Evolutionary conservation across 2,113 vertebrate species (phyloP).

Genomic region (Xiphophorus couchianus): DNA sequence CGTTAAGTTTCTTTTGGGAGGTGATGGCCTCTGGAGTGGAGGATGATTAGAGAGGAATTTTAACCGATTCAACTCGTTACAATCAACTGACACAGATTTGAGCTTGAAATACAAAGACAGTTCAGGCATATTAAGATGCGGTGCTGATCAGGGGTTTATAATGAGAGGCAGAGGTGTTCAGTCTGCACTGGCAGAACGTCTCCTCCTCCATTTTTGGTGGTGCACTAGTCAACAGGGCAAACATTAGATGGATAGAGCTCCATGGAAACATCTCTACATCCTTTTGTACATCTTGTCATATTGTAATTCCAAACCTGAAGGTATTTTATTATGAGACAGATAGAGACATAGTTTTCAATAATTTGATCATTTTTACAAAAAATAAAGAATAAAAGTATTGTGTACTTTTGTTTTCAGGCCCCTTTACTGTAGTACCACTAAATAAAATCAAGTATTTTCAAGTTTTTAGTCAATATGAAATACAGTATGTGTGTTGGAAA

Average conservation of each 20-base stretch:
- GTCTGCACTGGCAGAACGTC: not conserved
- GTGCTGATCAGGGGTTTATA: constrained; percentile 22
- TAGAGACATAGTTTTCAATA: not conserved
- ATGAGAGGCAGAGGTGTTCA: not conserved
- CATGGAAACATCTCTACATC: not conserved
- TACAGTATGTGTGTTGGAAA: not conserved
- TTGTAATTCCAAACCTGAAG: no score
- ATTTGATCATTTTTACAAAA: not conserved
- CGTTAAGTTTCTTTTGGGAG: constrained; percentile 41
- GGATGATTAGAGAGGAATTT: constrained; percentile 62
- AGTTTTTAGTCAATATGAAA: not conserved
- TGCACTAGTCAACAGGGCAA: constrained; percentile 11
- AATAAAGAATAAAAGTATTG: no score
- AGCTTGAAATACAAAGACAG: constrained; percentile 44
- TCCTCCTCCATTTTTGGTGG: constrained; percentile 7
- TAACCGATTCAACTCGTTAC: constrained; percentile 36
- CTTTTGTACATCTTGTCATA: not conserved
- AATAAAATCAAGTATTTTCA: not conserved
- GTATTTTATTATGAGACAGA: not conserved
- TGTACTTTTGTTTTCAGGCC: not conserved
- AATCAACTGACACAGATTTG: constrained; percentile 40
- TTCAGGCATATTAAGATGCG: constrained; percentile 46
- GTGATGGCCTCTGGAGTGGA: constrained; percentile 57
- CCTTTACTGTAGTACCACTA: not conserved
- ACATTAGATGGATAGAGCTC: constrained; percentile 2